Evolutionary conservation across 2,113 vertebrate species (phyloP).

Genomic region (Odocoileus hemionus): DNA sequence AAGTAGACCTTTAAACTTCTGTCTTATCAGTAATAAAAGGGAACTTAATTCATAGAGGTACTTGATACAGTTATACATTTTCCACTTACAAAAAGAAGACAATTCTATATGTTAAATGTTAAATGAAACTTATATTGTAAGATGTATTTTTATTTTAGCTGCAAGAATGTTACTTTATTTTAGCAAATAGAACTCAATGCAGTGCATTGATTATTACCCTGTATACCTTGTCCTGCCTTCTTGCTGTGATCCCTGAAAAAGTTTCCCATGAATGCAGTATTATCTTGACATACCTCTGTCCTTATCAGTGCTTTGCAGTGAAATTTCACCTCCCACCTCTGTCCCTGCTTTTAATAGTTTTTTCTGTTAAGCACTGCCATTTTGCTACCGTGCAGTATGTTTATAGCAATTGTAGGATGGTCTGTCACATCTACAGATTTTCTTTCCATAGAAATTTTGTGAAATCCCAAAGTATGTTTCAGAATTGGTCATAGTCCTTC

Average conservation of each 20-base stretch:
- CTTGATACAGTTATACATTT: conserved; percentile 78
- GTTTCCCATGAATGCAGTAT: conserved; percentile 79
- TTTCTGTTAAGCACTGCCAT: conserved; percentile 50
- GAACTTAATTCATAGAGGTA: conserved; percentile 80
- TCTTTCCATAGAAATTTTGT: conserved; percentile 41
- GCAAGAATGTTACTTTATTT: conserved; percentile 85
- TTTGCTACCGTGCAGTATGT: conserved; percentile 16
- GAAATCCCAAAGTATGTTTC: conserved; percentile 50
- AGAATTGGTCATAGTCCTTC: conserved; percentile 41
- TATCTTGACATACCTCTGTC: conserved; percentile 80
- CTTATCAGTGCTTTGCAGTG: conserved; percentile 58
- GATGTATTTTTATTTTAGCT: conserved; percentile 83
- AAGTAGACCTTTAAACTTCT: conserved; percentile 74
- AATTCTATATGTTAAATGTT: conserved; percentile 83
- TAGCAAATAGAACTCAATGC: conserved; percentile 83
- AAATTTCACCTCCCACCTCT: conserved; percentile 43
- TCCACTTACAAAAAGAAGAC: conserved; percentile 78
- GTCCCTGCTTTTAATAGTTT: conserved; percentile 68
- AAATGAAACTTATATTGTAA: conserved; percentile 84
- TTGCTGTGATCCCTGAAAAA: conserved; percentile 76
- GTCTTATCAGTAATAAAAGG: conserved; percentile 78
- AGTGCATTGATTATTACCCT: conserved; percentile 82
- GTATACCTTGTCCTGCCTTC: conserved; percentile 70
- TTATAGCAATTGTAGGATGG: conserved; percentile 16
- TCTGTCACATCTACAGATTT: background rate